Percentiles rank a stretch among this genome's conserved stretches.
These are phyloP conservation scores for Hucho hucho DNA, from an alignment of 2,113 vertebrate genomes.

Conservation along the genomic window DNA sequence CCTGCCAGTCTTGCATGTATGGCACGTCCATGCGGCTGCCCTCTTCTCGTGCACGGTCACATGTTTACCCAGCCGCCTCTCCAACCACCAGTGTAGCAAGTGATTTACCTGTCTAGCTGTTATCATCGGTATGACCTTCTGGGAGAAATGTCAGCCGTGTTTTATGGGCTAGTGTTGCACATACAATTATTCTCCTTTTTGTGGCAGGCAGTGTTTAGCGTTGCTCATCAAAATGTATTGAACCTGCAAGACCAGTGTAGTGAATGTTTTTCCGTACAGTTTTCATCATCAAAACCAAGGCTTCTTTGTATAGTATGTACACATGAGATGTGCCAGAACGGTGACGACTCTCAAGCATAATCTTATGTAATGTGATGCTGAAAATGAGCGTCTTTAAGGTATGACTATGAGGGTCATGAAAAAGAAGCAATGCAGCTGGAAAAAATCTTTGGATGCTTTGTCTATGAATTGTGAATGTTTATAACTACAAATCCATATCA, in stretches of 20 bases:
- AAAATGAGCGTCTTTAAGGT: neutral
- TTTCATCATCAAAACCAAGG: neutral
- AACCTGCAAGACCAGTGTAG: neutral
- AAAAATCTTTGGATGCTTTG: neutral
- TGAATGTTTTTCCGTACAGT: neutral
- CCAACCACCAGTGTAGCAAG: constrained; percentile 1
- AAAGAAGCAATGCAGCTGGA: neutral
- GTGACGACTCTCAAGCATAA: constrained; percentile 19
- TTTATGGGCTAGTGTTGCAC: neutral
- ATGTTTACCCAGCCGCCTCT: neutral
- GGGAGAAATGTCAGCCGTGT: neutral
- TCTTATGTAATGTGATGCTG: constrained; percentile 18
- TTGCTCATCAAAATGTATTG: constrained; percentile 1
- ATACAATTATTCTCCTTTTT: neutral
- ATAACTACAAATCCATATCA: neutral
- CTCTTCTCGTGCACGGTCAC: neutral
- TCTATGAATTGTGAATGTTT: neutral
- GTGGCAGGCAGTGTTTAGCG: too few species aligned
- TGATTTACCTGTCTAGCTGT: neutral
- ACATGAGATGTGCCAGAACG: neutral
- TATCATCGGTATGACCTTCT: constrained; percentile 5
- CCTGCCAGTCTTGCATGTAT: constrained; percentile 32
- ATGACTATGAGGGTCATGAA: neutral
- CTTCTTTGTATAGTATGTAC: neutral
- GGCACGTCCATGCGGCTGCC: constrained; percentile 32